Evolutionary conservation across 2,797 vertebrate species (phyloP).

Genomic region (Sylvilagus floridanus): DNA sequence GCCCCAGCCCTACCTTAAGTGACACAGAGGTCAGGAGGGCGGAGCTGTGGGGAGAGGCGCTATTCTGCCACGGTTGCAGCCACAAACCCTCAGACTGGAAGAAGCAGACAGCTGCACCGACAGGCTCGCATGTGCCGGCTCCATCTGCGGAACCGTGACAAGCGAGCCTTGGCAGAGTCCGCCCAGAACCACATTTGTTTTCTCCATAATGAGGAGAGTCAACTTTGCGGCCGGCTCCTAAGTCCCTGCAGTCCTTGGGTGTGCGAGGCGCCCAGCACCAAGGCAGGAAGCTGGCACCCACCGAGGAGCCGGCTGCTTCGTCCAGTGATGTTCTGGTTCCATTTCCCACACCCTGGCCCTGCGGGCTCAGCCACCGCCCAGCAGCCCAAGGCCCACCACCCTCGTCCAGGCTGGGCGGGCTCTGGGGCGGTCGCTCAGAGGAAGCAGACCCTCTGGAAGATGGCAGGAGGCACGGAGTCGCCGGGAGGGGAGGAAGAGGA

Average conservation of each 20-base stretch:
- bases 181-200: slow-evolving; percentile 88
- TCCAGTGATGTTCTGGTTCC: too few species aligned
- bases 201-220: slow-evolving; percentile 86
- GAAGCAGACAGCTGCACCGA: slow-evolving; percentile 88
- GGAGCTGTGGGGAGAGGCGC: slow-evolving; percentile 83
- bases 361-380: neutral
- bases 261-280: slow-evolving; percentile 54
- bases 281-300: slow-evolving; percentile 47
- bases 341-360: too few species aligned
- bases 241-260: slow-evolving; percentile 72
- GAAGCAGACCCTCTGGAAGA: neutral
- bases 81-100: slow-evolving; percentile 88
- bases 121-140: slow-evolving; percentile 87
- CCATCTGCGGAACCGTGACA: slow-evolving; percentile 89
- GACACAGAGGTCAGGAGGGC: slow-evolving; percentile 81
- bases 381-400: neutral
- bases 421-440: neutral
- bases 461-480: fast-evolving
- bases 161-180: slow-evolving; percentile 86
- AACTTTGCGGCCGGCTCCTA: slow-evolving; percentile 82
- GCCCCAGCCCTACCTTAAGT: slow-evolving; percentile 64
- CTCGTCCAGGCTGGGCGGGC: neutral
- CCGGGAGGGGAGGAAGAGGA: neutral
- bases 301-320: neutral
- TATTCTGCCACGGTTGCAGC: slow-evolving; percentile 83